Evolutionary conservation across 53 echinoderm and acorn worm genomes (phyloP), one percentile per base, ranked within the genome.

Genomic region (Zoroaster sp.): DNA sequence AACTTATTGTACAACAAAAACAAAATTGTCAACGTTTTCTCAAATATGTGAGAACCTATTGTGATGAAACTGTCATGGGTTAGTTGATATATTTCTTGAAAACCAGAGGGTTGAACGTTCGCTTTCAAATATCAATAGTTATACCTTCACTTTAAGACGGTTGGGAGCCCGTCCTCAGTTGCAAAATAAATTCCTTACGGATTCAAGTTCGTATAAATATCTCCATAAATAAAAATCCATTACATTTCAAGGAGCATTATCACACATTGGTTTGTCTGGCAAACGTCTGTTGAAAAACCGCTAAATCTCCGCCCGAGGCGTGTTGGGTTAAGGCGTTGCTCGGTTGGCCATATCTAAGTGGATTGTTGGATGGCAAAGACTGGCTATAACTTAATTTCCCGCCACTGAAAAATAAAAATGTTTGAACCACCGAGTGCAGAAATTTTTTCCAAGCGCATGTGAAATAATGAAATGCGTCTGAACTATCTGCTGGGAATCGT

Each of bases 251-350:
- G 14, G 83, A 18, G 38, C 68, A 23, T 67, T 67, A 40, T 23
- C 40, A 43, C 17, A 41, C 18, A 25, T 7, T 11, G 14, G 17
- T n/a, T 33, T 45, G 69, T 83, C 83, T 83, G 83, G 83, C 40
- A 69, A 69, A 65, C 43, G 85, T 49, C 85, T 10, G 35, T 45
- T 4, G 40, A 45, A 69, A 9, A 49, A 34, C 85, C 20, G 71
- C 36, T 49, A 85, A 71, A 85, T 85, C 85, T 49, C 71, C 69
- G 71, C 85, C 85, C 20, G 33, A 20, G 85, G 85, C 54, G 23
- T 17, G n/a, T 0, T 66, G 46, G 66, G 40, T 20, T 12, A 66
- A 66, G 39, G 31, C 68, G 30, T 25, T 82, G 82, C 11, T 31
- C 38, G 55, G 3, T 55, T 36, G 59, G 36, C 55, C 36, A 8